These are phyloP conservation scores for Alcedo atthis DNA, from an alignment of 2,797 vertebrate species.

Conservation along the genomic window DNA sequence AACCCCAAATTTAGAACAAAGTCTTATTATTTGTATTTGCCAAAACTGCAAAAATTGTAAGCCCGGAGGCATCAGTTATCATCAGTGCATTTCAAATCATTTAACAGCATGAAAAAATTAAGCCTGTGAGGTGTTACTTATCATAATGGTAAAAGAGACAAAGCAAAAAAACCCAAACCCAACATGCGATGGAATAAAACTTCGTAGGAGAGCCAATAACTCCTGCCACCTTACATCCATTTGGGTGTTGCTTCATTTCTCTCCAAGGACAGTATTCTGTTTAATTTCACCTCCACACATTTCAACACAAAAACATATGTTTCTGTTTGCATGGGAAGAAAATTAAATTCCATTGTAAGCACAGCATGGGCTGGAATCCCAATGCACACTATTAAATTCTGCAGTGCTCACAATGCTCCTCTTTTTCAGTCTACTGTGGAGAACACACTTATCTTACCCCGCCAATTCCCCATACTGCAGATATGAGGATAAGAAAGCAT, in stretches of 20 bases:
- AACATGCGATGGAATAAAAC: neutral
- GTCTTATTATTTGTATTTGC: neutral
- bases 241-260: neutral
- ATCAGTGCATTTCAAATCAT: constrained; percentile 16
- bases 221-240: neutral
- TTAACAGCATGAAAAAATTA: neutral
- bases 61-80: neutral
- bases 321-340: constrained; percentile 41
- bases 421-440: constrained; percentile 3
- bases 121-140: neutral
- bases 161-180: neutral
- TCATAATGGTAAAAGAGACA: neutral
- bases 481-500: neutral
- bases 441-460: neutral
- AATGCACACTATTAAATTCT: constrained; percentile 1
- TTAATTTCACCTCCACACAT: constrained; percentile 30
- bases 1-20: constrained; percentile 11
- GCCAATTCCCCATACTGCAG: neutral
- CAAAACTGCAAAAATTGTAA: neutral
- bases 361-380: constrained; percentile 31
- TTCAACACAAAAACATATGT: constrained; percentile 33
- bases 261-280: constrained; percentile 4
- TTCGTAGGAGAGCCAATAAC: neutral
- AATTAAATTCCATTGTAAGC: constrained; percentile 53
- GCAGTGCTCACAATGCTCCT: neutral